Percentiles rank a stretch among this genome's conserved stretches.
Conservation (phyloP, 1,140 invertebrate species). For the Drosophila novamexicana region DNA sequence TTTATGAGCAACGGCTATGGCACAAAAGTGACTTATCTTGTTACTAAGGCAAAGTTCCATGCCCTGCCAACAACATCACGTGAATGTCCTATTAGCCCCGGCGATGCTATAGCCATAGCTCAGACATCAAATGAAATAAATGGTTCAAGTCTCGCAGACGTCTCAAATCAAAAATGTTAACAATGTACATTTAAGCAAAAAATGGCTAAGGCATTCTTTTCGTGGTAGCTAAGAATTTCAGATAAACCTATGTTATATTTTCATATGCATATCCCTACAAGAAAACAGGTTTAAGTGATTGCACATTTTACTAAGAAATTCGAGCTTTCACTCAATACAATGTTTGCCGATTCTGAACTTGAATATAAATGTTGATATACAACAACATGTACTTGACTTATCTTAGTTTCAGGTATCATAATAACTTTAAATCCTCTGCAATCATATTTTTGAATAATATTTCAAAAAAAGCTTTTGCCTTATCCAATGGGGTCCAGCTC, state of each 20-base stretch:
- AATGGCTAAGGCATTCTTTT: not conserved
- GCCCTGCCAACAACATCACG: conserved; percentile 13
- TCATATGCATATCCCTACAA: too few relatives aligned
- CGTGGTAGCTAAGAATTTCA: not conserved
- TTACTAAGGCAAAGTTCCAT: conserved; percentile 33
- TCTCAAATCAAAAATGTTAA: not conserved
- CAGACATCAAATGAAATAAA: conserved; percentile 22
- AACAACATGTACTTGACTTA: too few relatives aligned
- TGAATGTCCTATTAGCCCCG: conserved; percentile 23
- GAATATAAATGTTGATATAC: too few relatives aligned
- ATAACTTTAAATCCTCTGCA: too few relatives aligned
- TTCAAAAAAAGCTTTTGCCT: not conserved
- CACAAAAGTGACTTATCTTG: conserved; percentile 77
- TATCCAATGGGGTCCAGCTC: too few relatives aligned
- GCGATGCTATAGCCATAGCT: conserved; percentile 5
- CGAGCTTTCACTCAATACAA: too few relatives aligned
- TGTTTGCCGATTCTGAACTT: too few relatives aligned
- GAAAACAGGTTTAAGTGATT: too few relatives aligned
- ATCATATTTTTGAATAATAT: too few relatives aligned
- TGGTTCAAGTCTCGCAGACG: not conserved
- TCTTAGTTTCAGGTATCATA: too few relatives aligned
- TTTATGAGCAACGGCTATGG: conserved; percentile 60
- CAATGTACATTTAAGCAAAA: not conserved
- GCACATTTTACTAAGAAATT: too few relatives aligned
- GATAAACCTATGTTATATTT: too few relatives aligned